These are phyloP conservation scores for Empidonax alnorum DNA, from an alignment of 2,113 vertebrate species.

Conservation along the genomic window DNA sequence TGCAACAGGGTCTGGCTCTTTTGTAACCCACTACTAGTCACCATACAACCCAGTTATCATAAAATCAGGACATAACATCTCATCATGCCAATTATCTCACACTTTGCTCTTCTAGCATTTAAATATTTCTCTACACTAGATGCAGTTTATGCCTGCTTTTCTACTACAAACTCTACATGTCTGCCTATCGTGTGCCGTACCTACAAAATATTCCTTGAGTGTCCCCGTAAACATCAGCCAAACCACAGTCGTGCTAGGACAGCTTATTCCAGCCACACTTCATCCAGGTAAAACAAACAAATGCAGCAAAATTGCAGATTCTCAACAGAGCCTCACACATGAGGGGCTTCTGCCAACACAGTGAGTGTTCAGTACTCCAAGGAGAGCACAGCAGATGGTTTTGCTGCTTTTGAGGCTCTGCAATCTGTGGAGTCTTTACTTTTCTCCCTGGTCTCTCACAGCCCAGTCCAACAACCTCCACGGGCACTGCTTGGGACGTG, in stretches of 20 bases:
- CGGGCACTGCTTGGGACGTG: rapidly evolving
- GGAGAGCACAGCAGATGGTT: background rate
- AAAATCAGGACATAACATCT: background rate
- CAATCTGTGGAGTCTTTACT: rapidly evolving
- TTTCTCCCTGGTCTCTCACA: background rate
- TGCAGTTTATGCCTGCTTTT: background rate
- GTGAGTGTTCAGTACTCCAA: background rate
- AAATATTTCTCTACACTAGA: background rate
- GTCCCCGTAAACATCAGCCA: background rate
- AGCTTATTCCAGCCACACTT: background rate
- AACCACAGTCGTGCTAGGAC: background rate
- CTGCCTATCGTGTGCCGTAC: background rate
- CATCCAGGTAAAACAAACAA: background rate
- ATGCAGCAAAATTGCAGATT: background rate
- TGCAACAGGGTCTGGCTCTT: background rate
- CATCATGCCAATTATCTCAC: background rate
- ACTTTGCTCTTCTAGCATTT: background rate
- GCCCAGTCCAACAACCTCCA: background rate
- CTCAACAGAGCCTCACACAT: background rate
- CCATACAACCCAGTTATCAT: background rate
- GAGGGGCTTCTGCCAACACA: background rate
- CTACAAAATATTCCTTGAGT: background rate
- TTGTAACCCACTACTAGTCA: background rate
- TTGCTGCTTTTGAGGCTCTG: background rate
- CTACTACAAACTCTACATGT: background rate